Evolutionary conservation across 2,113 vertebrate genomes (phyloP), one percentile per base, ranked within the genome.

Genomic region (Tretioscincus oriximinensis): DNA sequence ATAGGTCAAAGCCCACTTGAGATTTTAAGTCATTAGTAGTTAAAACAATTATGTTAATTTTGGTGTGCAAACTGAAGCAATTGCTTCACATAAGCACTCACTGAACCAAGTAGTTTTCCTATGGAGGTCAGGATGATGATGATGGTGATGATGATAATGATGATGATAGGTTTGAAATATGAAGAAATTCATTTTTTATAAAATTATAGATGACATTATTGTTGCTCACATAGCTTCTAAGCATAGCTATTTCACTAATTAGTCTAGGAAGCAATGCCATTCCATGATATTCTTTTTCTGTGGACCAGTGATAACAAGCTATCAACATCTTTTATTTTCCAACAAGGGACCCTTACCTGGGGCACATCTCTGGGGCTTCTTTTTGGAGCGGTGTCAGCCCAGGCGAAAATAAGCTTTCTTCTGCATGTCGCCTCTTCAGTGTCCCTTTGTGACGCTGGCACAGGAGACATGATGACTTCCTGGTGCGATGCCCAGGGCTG

Each of bases 11-110:
- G 63, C 69, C 88, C 45, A 0, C 88, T 76, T 78, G 89, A 73
- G 87, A 67, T 87, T 91, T 88, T 88, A 91, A 91, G 71, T 69
- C 7, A 54, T 67, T 89, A 91, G 35, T 84, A 85, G 86, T 92
- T 73, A 89, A 89, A 92, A 83, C 58, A 91, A 87, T 87, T 91
- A 86, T 87, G 85, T 66, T 90, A 91, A 92, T 91, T 88, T 87
- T 81, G 1, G 22, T 81, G 82, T 81, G 81, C 20, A 90, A 91
- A 82, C 35, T 41, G 77, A 1, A 86, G 21, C 67, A 88, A 89
- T 90, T 91, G 26, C 29, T 90, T 93, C 85, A 66, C 90, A 87
- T 90, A 88, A 58, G 20, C 81, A 92, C 92, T 10, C 80, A 90
- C 81, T 69, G 84, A 90, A 77, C 83, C 77, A 92, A 67, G 31